phyloP scores from a whole-genome alignment of 2,888 invertebrate genomes.

The Oscheius sp. region DNA sequence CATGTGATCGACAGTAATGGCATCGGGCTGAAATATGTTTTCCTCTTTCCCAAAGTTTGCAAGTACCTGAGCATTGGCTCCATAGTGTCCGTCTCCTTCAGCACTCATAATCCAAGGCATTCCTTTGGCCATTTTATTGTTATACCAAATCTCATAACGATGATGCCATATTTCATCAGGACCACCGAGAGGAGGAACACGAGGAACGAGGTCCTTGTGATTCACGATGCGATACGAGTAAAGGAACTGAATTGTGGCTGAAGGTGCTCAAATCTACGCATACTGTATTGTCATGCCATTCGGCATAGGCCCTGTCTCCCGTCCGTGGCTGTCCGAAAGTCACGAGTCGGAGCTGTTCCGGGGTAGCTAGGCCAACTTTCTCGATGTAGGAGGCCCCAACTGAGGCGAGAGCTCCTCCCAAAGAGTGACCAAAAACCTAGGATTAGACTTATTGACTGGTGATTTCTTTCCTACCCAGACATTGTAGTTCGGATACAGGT shows the following conservation, averaged over 20 bases:
- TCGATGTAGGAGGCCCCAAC: constrained; percentile 51
- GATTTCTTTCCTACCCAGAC: constrained; percentile 40
- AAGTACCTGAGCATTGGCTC: constrained; percentile 27
- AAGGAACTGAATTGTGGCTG: constrained; percentile 15
- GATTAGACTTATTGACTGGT: neutral
- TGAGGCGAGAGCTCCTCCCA: constrained; percentile 59
- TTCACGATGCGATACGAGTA: constrained; percentile 31
- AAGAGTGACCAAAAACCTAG: constrained; percentile 44
- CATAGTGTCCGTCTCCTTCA: constrained; percentile 36
- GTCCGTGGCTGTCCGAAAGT: constrained; percentile 62
- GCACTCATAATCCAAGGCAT: constrained; percentile 4
- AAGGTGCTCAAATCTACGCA: neutral
- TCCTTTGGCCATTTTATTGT: constrained; percentile 34
- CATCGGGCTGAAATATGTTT: constrained; percentile 4
- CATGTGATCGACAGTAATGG: constrained; percentile 19
- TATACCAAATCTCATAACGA: constrained; percentile 38
- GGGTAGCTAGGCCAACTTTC: constrained; percentile 38
- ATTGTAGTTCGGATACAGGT: constrained; percentile 50
- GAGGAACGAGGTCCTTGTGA: constrained; percentile 27
- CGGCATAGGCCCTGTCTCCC: constrained; percentile 51
- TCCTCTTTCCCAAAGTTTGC: neutral
- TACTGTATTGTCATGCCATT: constrained; percentile 41
- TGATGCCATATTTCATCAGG: constrained; percentile 38
- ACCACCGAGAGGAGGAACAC: constrained; percentile 20
- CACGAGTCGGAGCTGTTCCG: constrained; percentile 50